phyloP scores from a whole-genome alignment of 2,888 invertebrate species.

The Patella ulyssiponensis region DNA sequence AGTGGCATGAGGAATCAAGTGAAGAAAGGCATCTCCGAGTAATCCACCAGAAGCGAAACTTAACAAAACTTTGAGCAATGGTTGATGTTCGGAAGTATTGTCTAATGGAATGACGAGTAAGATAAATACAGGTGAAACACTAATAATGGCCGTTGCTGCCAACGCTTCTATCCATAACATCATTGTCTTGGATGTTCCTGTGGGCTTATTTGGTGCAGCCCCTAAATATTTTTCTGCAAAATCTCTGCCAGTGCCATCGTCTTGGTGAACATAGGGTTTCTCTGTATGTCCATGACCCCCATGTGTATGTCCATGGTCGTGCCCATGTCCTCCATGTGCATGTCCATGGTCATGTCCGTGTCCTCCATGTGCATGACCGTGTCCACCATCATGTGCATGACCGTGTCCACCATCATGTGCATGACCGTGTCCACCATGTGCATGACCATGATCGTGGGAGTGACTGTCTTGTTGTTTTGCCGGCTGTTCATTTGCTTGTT shows the following conservation, averaged over 20 bases:
- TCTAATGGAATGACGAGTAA: slow-evolving; percentile 94
- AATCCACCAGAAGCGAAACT: slow-evolving; percentile 79
- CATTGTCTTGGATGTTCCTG: slow-evolving; percentile 38
- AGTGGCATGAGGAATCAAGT: slow-evolving; percentile 96
- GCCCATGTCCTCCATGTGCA: slow-evolving; percentile 31
- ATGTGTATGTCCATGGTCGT: slow-evolving; percentile 38
- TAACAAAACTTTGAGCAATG: slow-evolving; percentile 84
- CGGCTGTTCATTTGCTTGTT: slow-evolving; percentile 77
- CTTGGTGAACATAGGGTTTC: slow-evolving; percentile 31
- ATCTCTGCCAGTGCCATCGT: slow-evolving; percentile 26
- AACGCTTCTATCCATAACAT: slow-evolving; percentile 86
- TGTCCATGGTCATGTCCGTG: slow-evolving; percentile 75
- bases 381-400: slow-evolving; percentile 40
- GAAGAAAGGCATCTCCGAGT: slow-evolving; percentile 97
- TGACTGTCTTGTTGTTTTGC: slow-evolving; percentile 29
- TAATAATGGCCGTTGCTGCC: slow-evolving; percentile 92
- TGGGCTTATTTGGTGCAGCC: slow-evolving; percentile 40
- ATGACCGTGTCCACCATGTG: slow-evolving; percentile 40
- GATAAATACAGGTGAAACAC: slow-evolving; percentile 93
- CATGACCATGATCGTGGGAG: slow-evolving; percentile 45
- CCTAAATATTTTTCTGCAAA: background rate
- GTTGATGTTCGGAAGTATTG: slow-evolving; percentile 81
- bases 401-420: slow-evolving; percentile 41
- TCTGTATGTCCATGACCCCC: slow-evolving; percentile 34
- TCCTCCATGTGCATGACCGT: slow-evolving; percentile 71